Evolutionary conservation across 2,113 vertebrate genomes (phyloP).

Genomic region (Ctenomys sociabilis): DNA sequence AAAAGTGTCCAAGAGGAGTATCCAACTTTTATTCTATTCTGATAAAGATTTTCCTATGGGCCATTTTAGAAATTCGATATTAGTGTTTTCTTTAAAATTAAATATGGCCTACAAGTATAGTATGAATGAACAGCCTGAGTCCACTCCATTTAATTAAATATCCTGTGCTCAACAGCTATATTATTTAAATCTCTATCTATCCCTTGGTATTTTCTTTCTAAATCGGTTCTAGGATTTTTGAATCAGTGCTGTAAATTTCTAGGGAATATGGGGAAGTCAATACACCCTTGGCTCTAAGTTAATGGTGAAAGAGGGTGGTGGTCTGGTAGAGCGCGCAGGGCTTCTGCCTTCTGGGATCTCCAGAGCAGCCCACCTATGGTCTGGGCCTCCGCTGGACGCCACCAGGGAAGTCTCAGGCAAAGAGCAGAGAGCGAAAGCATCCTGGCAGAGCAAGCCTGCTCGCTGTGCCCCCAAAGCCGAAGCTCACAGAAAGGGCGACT

Average conservation of each 20-base stretch:
- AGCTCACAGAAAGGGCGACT: background rate
- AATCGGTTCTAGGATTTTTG: background rate
- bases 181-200: background rate
- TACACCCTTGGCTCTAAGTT: background rate
- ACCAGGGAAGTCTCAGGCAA: background rate
- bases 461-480: background rate
- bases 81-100: background rate
- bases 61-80: background rate
- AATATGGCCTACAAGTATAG: slow-evolving; percentile 26
- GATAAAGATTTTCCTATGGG: background rate
- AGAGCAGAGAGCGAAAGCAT: background rate
- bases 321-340: background rate
- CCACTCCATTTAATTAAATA: background rate
- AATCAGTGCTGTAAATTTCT: background rate
- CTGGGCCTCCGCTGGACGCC: background rate
- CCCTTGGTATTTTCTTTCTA: slow-evolving; percentile 3
- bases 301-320: background rate
- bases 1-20: background rate
- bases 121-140: background rate
- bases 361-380: background rate
- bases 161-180: background rate
- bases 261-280: background rate
- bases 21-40: background rate
- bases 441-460: background rate
- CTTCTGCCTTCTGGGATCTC: background rate